Evolutionary conservation across 1,140 invertebrate genomes (phyloP).

Genomic region (Meloidogyne floridensis): DNA sequence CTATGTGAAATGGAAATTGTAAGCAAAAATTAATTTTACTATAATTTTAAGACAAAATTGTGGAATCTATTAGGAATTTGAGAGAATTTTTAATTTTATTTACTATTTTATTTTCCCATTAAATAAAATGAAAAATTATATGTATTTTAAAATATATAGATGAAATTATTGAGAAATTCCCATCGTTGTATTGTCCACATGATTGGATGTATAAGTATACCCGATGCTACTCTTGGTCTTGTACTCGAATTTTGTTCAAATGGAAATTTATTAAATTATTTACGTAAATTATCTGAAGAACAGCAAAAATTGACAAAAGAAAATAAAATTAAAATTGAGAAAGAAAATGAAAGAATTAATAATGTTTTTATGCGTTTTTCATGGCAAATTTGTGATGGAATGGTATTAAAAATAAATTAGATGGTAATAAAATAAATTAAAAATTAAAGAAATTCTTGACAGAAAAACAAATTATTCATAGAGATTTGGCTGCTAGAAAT

Average conservation of each 20-base stretch:
- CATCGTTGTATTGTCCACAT: background rate
- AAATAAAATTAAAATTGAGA: background rate
- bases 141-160: background rate
- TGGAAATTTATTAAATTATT: conserved; percentile 7
- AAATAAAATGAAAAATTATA: background rate
- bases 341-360: background rate
- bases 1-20: background rate
- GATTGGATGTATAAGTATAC: conserved; percentile 6
- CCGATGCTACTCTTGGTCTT: background rate
- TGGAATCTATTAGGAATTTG: too few species aligned
- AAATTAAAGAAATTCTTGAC: conserved; percentile 4
- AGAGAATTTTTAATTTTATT: too few species aligned
- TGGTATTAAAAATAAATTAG: background rate
- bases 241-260: conserved; percentile 1
- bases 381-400: conserved; percentile 8
- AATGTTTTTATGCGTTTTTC: background rate
- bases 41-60: too few species aligned
- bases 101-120: background rate
- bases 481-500: background rate
- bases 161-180: conserved; percentile 3
- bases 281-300: background rate
- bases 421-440: background rate
- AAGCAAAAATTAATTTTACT: background rate
- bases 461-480: conserved; percentile 1
- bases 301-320: background rate